Base-by-base conservation (phyloP, 2,797 vertebrate genomes). In the Tokudaia muenninki region DNA sequence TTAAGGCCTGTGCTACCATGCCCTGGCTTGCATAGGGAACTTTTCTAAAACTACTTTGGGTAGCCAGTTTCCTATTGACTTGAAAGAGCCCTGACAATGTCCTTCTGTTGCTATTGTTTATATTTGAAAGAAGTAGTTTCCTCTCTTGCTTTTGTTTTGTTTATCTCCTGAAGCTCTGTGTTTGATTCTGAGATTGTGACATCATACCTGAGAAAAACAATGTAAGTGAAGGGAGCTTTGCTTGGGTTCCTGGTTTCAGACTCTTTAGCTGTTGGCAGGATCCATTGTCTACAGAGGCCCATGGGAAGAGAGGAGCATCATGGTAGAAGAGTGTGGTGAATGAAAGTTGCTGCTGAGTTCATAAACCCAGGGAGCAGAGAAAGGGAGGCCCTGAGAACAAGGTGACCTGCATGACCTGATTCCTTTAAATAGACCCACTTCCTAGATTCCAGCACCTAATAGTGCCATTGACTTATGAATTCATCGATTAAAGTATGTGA, bases 11-110 rank as follows among this genome's bases (percentile, higher is more conserved):
- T 4, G 3, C 17, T 17, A 74, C 19, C 72, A 74, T 2, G 31
- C 26, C 72, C 72, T 75, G 37, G 22, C 11, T 75, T 75, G 21
- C 26, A 29, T 82, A 84, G n/a, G 78, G 41, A 88, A 16, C 3
- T 78, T 88, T 57, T 50, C 44, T 91, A 94, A 96, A 93, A 78
- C 90, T 81, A 37, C 70, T 94, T 80, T 83, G 26, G 11, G 11
- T 29, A 77, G 29, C 10, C 70, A 92, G 10, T 6, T 91, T 87
- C 77, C 52, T 57, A 70, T n/a, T 92, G 31, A 91, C 65, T 89
- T 96, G 77, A 72, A 94, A 83, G 34, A 94, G 11, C 6, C 5
- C 63, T 65, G 65, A 65, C 41, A n/a, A 24, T 21, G 87, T 61
- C 82, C 14, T 83, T 6, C 83, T 90, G 7, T 92, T 96, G 87